These are phyloP conservation scores for Abrostola triplasia DNA, from an alignment of 2,888 invertebrate species.

Conservation along the genomic window DNA sequence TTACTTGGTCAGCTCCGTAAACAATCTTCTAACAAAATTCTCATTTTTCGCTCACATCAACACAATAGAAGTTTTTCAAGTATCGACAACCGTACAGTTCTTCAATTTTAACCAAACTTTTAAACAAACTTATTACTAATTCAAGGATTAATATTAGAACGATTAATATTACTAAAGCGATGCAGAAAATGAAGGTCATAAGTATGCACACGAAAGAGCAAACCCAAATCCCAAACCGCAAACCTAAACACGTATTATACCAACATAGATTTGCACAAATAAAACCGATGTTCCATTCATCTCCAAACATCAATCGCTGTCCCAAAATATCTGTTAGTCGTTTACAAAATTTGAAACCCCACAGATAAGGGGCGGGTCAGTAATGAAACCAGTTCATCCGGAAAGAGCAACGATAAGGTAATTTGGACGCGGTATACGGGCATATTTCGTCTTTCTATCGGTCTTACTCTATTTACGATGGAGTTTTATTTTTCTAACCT, in stretches of 20 bases:
- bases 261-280: slow-evolving; percentile 34
- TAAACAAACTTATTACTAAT: too few relatives aligned
- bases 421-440: slow-evolving; percentile 48
- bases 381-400: slow-evolving; percentile 71
- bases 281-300: slow-evolving; percentile 39
- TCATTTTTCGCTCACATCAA: too few relatives aligned
- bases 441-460: slow-evolving; percentile 51
- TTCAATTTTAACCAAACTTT: too few relatives aligned
- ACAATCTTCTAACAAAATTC: too few relatives aligned
- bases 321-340: slow-evolving; percentile 62
- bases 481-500: slow-evolving; percentile 24
- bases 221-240: neutral
- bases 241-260: slow-evolving; percentile 1
- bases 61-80: too few relatives aligned
- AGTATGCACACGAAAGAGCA: too few relatives aligned
- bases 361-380: slow-evolving; percentile 67
- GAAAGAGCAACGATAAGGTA: slow-evolving; percentile 69
- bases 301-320: slow-evolving; percentile 61
- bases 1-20: too few relatives aligned
- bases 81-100: too few relatives aligned
- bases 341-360: slow-evolving; percentile 67
- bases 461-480: slow-evolving; percentile 28
- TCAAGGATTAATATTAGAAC: too few relatives aligned
- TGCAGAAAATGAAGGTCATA: too few relatives aligned
- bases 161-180: too few relatives aligned